These are phyloP conservation scores for Rousettus leschenaultii DNA, from an alignment of 2,113 vertebrate genomes.

Conservation along the genomic window DNA sequence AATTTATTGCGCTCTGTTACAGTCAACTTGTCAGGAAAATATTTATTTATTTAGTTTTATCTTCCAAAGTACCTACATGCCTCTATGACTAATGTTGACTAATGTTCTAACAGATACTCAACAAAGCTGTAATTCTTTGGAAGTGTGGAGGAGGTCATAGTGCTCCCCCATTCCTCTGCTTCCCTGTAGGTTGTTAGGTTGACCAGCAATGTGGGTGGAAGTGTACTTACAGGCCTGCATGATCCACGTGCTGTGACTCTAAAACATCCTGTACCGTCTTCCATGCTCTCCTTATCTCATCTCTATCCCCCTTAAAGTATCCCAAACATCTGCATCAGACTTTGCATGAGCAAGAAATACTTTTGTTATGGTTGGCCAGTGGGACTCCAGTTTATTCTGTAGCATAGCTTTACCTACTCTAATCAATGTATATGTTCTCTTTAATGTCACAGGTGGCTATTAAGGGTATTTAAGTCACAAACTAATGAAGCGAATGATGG, in stretches of 20 bases:
- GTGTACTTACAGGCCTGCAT: not conserved
- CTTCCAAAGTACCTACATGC: not conserved
- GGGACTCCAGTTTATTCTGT: not conserved
- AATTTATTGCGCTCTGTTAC: not conserved
- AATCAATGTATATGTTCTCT: not conserved
- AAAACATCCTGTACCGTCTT: not conserved
- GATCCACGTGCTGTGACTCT: not conserved
- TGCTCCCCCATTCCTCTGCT: not conserved
- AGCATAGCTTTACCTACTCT: not conserved
- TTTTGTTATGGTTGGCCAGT: not conserved
- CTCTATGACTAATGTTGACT: not conserved
- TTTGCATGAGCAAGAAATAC: not conserved
- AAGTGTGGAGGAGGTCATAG: not conserved
- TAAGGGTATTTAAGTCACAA: not conserved
- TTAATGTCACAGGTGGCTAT: not conserved
- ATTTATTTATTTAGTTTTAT: not conserved
- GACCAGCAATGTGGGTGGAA: not conserved
- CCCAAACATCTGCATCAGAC: not conserved
- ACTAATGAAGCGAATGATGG: not conserved
- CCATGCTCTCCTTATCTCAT: not conserved
- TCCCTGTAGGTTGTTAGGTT: not conserved
- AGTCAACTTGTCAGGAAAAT: conserved; percentile 23
- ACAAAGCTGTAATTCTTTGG: not conserved
- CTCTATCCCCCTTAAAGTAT: not conserved
- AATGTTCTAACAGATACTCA: not conserved